phyloP scores from a whole-genome alignment of 2,113 vertebrate species.

The Heptranchias perlo region DNA sequence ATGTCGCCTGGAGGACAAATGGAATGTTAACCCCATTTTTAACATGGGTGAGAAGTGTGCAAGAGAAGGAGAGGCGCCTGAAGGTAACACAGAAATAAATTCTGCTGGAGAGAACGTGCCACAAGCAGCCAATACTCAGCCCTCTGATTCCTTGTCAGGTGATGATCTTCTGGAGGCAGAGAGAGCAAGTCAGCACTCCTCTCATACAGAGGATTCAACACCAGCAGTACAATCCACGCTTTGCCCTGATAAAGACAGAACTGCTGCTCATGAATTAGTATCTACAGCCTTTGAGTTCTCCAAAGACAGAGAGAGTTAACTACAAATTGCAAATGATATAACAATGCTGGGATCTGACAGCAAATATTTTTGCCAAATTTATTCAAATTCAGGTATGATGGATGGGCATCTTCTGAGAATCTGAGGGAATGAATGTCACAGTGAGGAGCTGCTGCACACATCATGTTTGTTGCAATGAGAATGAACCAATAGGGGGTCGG shows the following conservation, averaged over 20 bases:
- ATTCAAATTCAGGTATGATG: neutral
- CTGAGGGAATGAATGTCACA: neutral
- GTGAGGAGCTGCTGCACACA: neutral
- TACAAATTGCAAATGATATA: neutral
- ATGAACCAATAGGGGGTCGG: neutral
- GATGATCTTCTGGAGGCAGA: neutral
- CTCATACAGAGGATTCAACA: neutral
- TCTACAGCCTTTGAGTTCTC: neutral
- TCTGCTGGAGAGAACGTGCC: neutral
- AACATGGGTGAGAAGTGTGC: conserved; percentile 36
- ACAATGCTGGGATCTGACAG: neutral
- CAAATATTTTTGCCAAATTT: neutral
- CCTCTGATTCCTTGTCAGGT: neutral
- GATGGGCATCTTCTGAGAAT: neutral
- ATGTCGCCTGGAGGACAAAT: conserved; percentile 50
- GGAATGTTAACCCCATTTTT: conserved; percentile 45
- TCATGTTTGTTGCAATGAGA: neutral
- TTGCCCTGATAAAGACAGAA: neutral
- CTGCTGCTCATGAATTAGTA: neutral
- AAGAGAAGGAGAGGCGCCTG: accelerated
- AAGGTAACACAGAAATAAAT: accelerated
- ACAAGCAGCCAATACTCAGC: neutral
- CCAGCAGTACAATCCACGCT: neutral
- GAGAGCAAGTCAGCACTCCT: neutral
- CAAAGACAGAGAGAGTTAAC: neutral